Evolutionary conservation across 1,140 invertebrate species (phyloP).

Genomic region (Nephila pilipes): DNA sequence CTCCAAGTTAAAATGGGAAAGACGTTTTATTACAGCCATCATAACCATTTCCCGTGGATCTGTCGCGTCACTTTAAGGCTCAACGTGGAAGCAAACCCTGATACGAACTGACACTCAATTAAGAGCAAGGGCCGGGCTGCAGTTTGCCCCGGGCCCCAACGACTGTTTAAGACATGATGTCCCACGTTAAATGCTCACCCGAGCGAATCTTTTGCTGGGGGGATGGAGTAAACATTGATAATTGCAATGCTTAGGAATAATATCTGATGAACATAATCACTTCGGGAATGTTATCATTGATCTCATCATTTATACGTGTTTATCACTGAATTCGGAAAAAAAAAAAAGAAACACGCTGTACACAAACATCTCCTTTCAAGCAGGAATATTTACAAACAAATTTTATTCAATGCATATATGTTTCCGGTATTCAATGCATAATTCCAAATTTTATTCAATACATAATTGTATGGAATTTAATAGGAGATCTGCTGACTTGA

Average conservation of each 20-base stretch:
- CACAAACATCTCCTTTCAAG: too few relatives aligned
- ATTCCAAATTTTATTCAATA: too few relatives aligned
- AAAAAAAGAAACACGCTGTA: too few relatives aligned
- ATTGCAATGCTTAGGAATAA: neutral
- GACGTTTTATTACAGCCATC: conserved; percentile 23
- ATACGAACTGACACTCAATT: conserved; percentile 41
- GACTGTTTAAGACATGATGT: conserved; percentile 21
- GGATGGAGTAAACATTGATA: neutral
- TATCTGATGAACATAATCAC: neutral
- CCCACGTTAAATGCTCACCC: neutral
- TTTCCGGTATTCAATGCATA: too few relatives aligned
- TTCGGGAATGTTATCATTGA: neutral
- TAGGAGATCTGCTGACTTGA: too few relatives aligned
- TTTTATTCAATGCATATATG: too few relatives aligned
- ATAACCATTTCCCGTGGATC: neutral
- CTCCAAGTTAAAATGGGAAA: neutral
- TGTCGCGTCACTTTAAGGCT: conserved; percentile 16
- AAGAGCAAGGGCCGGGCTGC: neutral
- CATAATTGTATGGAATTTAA: too few relatives aligned
- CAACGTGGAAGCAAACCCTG: neutral
- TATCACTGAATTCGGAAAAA: neutral
- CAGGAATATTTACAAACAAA: too few relatives aligned
- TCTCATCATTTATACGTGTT: neutral
- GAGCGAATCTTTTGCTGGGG: neutral
- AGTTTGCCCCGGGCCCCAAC: neutral